Evolutionary conservation across 2,888 invertebrate genomes (phyloP).

Genomic region (Ophion costatus): DNA sequence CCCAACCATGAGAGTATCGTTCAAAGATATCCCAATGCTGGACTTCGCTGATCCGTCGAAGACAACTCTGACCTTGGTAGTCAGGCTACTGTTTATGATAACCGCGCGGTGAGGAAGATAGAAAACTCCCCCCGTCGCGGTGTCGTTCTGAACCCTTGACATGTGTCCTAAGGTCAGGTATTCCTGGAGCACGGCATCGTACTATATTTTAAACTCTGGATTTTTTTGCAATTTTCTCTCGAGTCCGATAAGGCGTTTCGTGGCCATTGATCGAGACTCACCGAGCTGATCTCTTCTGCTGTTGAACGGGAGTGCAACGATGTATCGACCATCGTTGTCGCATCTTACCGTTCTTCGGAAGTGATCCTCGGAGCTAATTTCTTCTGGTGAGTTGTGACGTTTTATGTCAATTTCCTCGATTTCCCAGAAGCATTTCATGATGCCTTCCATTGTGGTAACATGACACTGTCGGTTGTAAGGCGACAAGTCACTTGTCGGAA

Average conservation of each 20-base stretch:
- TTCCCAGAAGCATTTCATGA: slow-evolving; percentile 34
- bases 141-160: slow-evolving; percentile 12
- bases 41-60: slow-evolving; percentile 74
- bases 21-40: slow-evolving; percentile 69
- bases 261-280: slow-evolving; percentile 42
- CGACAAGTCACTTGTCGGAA: slow-evolving; percentile 2
- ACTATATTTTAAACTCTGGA: slow-evolving; percentile 42
- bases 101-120: slow-evolving; percentile 13
- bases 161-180: slow-evolving; percentile 66
- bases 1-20: slow-evolving; percentile 70
- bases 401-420: slow-evolving; percentile 9
- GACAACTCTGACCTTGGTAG: not conserved
- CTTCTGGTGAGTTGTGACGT: not conserved
- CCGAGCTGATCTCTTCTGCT: slow-evolving; percentile 38
- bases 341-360: not conserved
- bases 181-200: slow-evolving; percentile 53
- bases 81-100: not conserved
- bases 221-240: slow-evolving; percentile 54
- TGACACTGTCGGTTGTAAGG: slow-evolving; percentile 22
- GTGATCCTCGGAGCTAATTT: not conserved
- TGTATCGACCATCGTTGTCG: slow-evolving; percentile 37
- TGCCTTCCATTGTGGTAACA: slow-evolving; percentile 18
- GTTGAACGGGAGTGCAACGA: slow-evolving; percentile 59
- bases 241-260: slow-evolving; percentile 40
- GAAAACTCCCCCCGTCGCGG: not conserved